phyloP scores from a whole-genome alignment of 1,140 invertebrate species.

The Chrysomallon squamiferum region DNA sequence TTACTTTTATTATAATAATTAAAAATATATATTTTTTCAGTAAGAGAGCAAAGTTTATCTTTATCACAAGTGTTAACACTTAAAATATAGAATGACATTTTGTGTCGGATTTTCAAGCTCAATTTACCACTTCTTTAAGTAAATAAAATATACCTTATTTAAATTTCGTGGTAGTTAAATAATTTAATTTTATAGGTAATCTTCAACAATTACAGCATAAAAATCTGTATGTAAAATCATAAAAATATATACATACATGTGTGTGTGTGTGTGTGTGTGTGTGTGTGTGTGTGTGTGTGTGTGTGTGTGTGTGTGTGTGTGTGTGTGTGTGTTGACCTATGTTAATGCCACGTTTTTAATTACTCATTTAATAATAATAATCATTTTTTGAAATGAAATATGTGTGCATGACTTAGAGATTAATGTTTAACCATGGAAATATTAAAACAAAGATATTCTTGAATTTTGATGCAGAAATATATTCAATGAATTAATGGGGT shows the following conservation, averaged over 20 bases:
- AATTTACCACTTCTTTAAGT: not conserved
- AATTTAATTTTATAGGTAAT: not conserved
- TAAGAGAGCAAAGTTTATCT: not conserved
- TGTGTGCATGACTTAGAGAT: no score
- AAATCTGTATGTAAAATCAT: not conserved
- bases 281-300: not conserved
- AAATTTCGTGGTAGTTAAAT: not conserved
- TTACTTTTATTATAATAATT: no score
- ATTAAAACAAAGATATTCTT: no score
- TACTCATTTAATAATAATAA: no score
- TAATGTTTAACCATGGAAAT: no score
- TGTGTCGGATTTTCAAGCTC: not conserved
- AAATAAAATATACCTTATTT: not conserved
- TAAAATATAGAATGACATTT: not conserved
- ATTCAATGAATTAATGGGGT: no score
- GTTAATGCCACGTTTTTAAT: no score
- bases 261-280: not conserved
- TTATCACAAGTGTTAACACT: not conserved
- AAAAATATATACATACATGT: not conserved
- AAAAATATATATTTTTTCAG: not conserved
- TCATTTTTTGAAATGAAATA: no score
- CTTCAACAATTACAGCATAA: not conserved
- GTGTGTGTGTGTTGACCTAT: not conserved
- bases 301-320: not conserved
- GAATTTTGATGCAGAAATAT: no score